A percentile compares a stretch with the other conserved stretches of the same genome.
Evolutionary conservation across 2,113 vertebrate genomes (phyloP).

Genomic region (Labeo catla): DNA sequence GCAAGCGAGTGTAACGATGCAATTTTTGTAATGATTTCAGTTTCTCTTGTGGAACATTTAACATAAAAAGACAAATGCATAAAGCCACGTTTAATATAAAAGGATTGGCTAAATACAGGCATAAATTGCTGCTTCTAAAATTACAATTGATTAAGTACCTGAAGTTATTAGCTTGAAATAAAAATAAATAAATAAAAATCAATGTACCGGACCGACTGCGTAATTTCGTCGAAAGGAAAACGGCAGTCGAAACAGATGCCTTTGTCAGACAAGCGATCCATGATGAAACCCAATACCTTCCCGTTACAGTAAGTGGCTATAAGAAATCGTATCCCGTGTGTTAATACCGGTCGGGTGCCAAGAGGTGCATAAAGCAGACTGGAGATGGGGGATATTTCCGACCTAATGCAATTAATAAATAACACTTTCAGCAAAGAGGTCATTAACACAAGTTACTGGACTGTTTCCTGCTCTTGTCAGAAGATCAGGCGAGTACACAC

Average conservation of each 20-base stretch:
- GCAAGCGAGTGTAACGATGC: constrained; percentile 66
- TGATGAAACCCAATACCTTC: constrained; percentile 56
- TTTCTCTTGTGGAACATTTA: constrained; percentile 62
- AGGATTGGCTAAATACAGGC: constrained; percentile 53
- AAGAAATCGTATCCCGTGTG: constrained; percentile 54
- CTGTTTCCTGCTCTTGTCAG: constrained; percentile 56
- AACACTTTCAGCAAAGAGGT: constrained; percentile 61
- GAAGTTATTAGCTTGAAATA: constrained; percentile 48
- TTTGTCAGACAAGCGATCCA: constrained; percentile 55
- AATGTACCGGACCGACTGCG: constrained; percentile 31
- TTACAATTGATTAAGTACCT: constrained; percentile 52
- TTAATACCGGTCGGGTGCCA: constrained; percentile 50
- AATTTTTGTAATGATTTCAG: constrained; percentile 66
- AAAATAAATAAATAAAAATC: constrained; percentile 30
- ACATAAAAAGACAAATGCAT: constrained; percentile 62
- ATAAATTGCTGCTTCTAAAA: constrained; percentile 48
- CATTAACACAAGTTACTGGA: constrained; percentile 64
- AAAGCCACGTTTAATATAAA: constrained; percentile 56
- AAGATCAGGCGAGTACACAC: constrained; percentile 51
- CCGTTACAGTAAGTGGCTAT: constrained; percentile 58
- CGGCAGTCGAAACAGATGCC: constrained; percentile 39
- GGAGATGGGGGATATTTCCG: constrained; percentile 32
- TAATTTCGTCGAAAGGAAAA: constrained; percentile 20
- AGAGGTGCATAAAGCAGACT: constrained; percentile 52
- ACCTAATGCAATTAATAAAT: constrained; percentile 64